Base-by-base conservation (phyloP, 2,113 vertebrate genomes). In the Callionymus lyra region DNA sequence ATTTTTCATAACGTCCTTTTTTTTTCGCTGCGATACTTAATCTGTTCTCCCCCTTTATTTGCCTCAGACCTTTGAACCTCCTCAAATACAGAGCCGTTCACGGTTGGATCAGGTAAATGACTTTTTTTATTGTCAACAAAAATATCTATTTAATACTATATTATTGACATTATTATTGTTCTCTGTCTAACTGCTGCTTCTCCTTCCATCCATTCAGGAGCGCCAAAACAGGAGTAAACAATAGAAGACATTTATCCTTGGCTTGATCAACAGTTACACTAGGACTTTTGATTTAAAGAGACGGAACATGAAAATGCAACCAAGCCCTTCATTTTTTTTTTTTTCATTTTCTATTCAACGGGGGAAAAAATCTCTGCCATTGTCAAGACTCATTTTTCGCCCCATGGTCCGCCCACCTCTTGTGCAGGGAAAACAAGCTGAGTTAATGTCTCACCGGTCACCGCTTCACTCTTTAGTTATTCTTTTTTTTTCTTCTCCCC, bases 171-270 rank as follows among this genome's bases (percentile, higher is more conserved):
- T 44, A 12, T 15, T 9, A 12, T 12, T 2, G 18, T 16, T 45
- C 42, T 59, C 2, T 43, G 18, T 76, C 18, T 66, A 35, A 3
- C 16, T 19, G 0, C 59, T n/a, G 44, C 19, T 36, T 40, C 56
- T 51, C 75, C 60, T 64, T 46, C 46, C 67, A 31, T 65, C 56
- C 72, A 53, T 56, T 40, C 85, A 96, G 93, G 92, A 93, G 81
- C 90, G 88, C 70, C 92, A 92, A 87, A 93, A 86, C 81, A 87
- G 90, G 79, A 91, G 76, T 88, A 93, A 91, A 87, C 89, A 89
- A 75, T 94, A 83, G 76, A 81, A 86, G 82, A 85, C 81, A 54
- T 77, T 74, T 77, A 76, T 79, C 65, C 74, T 77, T 63, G 83
- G 68, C 79, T 85, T 73, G 81, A 76, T 87, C 81, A 80, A 84